Evolutionary conservation across 2,113 vertebrate genomes (phyloP), one percentile per base, ranked within the genome.

Genomic region (Tenrec ecaudatus): DNA sequence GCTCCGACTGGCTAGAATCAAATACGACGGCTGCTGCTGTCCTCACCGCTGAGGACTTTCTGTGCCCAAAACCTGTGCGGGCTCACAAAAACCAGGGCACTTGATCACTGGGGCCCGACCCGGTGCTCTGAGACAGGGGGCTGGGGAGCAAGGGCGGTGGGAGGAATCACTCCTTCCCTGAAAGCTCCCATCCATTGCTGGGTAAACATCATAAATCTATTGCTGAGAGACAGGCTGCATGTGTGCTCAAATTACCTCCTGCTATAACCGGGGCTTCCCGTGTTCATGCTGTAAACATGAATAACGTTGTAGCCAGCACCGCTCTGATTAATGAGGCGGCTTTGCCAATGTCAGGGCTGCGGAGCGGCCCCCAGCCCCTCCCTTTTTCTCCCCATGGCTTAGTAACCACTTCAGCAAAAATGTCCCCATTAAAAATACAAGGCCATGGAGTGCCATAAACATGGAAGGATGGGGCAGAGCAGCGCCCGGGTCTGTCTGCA

Each of bases 131-230:
- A 91, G 96, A 94, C 47, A 93, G 79, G 71, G 36, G 11, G 33
- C 64, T 62, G 60, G 43, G 47, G 3, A 71, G 64, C 88, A 40
- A 93, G 79, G 71, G 36, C 8, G 33, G 75, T 22, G 19, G 43
- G 47, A 5, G 77, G 64, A 88, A 47, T 47, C 83, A 81, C 93
- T 93, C 92, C 87, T 84, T 86, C 77, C 79, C 89, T 78, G 27
- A 86, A 91, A 85, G 92, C 91, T 95, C 90, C 57, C 90, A 94
- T 95, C 95, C 88, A 77, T 93, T 88, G 82, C 90, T 95, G 95
- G 92, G 95, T 94, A 96, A 97, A 97, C 96, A 93, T 86, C 95
- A 85, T 97, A 96, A 95, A 96, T 97, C 95, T 94, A 81, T 33
- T 53, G 89, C 91, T 82, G 89, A 92, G 76, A 90, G 95, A 96